phyloP scores from a whole-genome alignment of 2,888 invertebrate genomes.

The Sphecodes monilicornis region DNA sequence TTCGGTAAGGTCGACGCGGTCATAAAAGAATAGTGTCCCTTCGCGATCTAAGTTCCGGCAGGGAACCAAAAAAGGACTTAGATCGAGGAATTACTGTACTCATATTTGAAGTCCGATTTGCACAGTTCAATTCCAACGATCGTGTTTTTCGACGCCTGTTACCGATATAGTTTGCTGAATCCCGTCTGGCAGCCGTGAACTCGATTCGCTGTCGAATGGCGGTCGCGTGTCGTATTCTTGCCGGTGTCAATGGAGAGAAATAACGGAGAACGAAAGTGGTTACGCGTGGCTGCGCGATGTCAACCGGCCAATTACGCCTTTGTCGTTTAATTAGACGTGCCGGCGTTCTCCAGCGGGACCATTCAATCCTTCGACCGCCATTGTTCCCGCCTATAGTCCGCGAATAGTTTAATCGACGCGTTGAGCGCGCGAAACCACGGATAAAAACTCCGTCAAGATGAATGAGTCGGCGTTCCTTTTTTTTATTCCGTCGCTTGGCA shows the following conservation, averaged over 20 bases:
- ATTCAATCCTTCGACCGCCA: not conserved
- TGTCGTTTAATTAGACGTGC: conserved; percentile 43
- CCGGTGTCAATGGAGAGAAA: conserved; percentile 48
- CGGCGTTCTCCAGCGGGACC: not conserved
- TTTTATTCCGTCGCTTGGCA: not conserved
- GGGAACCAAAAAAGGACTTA: too few relatives aligned
- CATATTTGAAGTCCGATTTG: not conserved
- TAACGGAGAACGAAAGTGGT: conserved; percentile 56
- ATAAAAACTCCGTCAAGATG: not conserved
- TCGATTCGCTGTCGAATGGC: conserved; percentile 23
- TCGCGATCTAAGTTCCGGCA: too few relatives aligned
- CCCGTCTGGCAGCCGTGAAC: conserved; percentile 44
- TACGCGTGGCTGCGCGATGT: conserved; percentile 66
- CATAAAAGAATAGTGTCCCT: too few relatives aligned
- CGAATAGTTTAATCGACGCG: not conserved
- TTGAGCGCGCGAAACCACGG: not conserved
- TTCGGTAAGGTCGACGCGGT: too few relatives aligned
- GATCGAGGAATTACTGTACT: too few relatives aligned
- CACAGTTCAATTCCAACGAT: not conserved
- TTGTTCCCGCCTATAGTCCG: not conserved
- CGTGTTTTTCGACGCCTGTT: conserved; percentile 28
- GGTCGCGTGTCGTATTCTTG: conserved; percentile 36
- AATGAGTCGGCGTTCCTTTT: not conserved
- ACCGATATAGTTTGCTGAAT: conserved; percentile 23
- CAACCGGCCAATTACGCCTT: conserved; percentile 56